Evolutionary conservation across 2,797 vertebrate species (phyloP).

Genomic region (Phrynocephalus vlangalii): DNA sequence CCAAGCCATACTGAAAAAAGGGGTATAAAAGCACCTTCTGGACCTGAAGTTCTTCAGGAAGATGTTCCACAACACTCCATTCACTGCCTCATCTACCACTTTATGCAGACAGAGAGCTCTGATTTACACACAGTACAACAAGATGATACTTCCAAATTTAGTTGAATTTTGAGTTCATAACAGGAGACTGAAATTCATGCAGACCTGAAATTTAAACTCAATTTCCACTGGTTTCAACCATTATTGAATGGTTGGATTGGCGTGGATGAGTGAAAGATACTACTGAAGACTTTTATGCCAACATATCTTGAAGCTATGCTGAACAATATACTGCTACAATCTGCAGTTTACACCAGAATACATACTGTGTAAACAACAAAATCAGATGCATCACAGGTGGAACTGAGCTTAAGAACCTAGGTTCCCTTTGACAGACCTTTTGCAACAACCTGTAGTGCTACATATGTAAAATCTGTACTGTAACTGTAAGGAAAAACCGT

Average conservation of each 20-base stretch:
- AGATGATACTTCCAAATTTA: not conserved
- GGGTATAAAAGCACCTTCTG: not conserved
- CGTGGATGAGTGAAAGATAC: no score
- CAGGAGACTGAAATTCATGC: not conserved
- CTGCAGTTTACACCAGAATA: no score
- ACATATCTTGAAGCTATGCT: no score
- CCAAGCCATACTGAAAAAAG: not conserved
- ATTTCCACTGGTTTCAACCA: not conserved
- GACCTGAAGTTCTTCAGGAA: not conserved
- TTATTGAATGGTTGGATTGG: no score
- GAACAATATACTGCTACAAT: no score
- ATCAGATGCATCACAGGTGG: not conserved
- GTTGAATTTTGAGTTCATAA: not conserved
- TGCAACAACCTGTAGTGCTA: no score
- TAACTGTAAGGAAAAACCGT: no score
- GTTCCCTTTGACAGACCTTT: no score
- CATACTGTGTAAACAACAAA: not conserved
- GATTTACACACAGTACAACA: not conserved
- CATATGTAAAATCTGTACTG: no score
- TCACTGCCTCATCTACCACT: not conserved
- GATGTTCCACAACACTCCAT: not conserved
- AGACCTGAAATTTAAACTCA: not conserved
- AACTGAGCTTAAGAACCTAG: not conserved
- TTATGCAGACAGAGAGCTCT: not conserved
- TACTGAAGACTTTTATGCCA: no score